Conservation (phyloP, 2,797 vertebrate species). For the Menidia menidia region DNA sequence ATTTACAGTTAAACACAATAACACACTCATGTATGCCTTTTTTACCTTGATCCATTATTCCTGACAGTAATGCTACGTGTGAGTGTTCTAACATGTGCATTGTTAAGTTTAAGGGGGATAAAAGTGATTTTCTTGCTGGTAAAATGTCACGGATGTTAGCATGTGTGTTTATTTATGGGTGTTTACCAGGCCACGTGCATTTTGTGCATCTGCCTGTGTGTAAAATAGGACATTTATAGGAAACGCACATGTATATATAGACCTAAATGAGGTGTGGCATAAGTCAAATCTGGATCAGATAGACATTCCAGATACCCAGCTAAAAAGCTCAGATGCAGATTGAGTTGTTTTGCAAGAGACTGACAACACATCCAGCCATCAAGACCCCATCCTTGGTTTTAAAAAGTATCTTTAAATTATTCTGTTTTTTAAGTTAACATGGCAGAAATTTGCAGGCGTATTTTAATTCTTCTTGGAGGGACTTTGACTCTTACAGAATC, state of each 20-base stretch:
- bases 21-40: slow-evolving; percentile 20
- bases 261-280: too few relatives aligned
- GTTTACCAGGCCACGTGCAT: slow-evolving; percentile 5
- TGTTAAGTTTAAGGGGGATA: slow-evolving; percentile 43
- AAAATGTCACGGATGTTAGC: slow-evolving; percentile 40
- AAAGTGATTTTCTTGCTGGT: slow-evolving; percentile 51
- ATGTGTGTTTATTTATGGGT: slow-evolving; percentile 17
- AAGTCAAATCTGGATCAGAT: too few relatives aligned
- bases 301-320: slow-evolving; percentile 27
- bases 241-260: neutral
- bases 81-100: slow-evolving; percentile 32
- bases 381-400: slow-evolving; percentile 51
- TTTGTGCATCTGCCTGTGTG: slow-evolving; percentile 1
- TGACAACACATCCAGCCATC: slow-evolving; percentile 41
- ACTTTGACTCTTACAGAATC: slow-evolving; percentile 37
- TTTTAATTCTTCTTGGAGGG: slow-evolving; percentile 24
- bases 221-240: slow-evolving; percentile 6
- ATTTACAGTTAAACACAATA: slow-evolving; percentile 18
- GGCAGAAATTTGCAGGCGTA: slow-evolving; percentile 15
- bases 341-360: slow-evolving; percentile 47
- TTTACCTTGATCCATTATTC: slow-evolving; percentile 29
- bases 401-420: slow-evolving; percentile 48
- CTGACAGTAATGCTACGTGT: slow-evolving; percentile 35
- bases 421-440: slow-evolving; percentile 21
- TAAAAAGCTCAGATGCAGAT: slow-evolving; percentile 3